A percentile compares a stretch with the other conserved stretches of the same genome.
Evolutionary conservation across 2,888 invertebrate species (phyloP).

Genomic region (Geophilus truncorum): DNA sequence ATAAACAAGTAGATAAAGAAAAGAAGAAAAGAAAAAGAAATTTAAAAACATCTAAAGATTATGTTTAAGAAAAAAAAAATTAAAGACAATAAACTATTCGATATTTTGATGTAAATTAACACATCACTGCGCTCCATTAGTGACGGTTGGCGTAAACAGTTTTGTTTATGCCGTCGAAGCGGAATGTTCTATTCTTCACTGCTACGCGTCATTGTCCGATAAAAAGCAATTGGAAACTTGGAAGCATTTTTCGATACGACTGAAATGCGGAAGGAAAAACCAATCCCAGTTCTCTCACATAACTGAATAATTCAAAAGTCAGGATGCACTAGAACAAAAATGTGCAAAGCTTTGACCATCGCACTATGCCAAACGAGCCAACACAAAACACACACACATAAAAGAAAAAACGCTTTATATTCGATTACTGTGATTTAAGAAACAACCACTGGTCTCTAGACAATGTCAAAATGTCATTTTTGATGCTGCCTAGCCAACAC

Average conservation of each 20-base stretch:
- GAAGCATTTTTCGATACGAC: constrained; percentile 5
- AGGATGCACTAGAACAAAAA: not conserved
- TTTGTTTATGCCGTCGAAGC: not conserved
- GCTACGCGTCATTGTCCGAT: not conserved
- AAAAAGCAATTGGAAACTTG: constrained; percentile 14
- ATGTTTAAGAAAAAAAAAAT: not conserved
- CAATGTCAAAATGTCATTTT: not conserved
- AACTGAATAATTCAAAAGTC: constrained; percentile 16
- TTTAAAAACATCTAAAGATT: not conserved
- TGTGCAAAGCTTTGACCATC: constrained; percentile 15
- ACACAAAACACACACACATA: too few relatives aligned
- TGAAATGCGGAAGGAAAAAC: not conserved
- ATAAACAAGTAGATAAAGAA: not conserved
- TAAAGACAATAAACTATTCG: not conserved
- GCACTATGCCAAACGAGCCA: not conserved
- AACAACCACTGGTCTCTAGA: not conserved
- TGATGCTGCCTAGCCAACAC: not conserved
- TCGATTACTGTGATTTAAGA: constrained; percentile 12
- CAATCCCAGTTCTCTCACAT: not conserved
- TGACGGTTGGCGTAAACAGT: not conserved
- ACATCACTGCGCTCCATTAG: not conserved
- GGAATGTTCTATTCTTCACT: not conserved
- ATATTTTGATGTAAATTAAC: not conserved
- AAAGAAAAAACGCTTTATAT: not conserved
- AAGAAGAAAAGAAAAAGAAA: not conserved